A percentile compares a stretch with the other conserved stretches of the same genome.
These are phyloP conservation scores for Orchesella cincta DNA, from an alignment of 1,140 invertebrate genomes.

Conservation along the genomic window DNA sequence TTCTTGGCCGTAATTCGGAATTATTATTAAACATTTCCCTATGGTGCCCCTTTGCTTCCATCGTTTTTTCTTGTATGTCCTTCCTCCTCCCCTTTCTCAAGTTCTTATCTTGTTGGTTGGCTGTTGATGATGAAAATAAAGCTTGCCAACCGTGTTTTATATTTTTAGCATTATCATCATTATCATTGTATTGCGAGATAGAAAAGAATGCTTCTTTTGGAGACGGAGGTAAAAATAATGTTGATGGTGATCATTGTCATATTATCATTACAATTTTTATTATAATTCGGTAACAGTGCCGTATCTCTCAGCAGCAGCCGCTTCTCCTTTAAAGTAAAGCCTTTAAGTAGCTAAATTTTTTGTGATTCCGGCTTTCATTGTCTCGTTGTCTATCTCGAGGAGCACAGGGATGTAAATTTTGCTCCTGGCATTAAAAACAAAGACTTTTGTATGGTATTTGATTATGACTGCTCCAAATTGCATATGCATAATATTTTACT, in stretches of 20 bases:
- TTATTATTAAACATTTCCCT: not conserved
- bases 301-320: not conserved
- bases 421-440: too few relatives aligned
- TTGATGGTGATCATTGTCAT: slow-evolving; percentile 1
- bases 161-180: not conserved
- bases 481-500: too few relatives aligned
- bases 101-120: not conserved
- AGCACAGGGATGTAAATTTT: slow-evolving; percentile 1
- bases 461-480: too few relatives aligned
- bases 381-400: not conserved
- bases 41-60: not conserved
- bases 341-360: not conserved
- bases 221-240: not conserved
- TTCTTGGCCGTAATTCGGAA: not conserved
- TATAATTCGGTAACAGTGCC: slow-evolving; percentile 14
- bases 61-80: not conserved
- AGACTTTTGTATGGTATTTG: too few relatives aligned
- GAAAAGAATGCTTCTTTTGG: not conserved
- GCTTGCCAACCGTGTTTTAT: not conserved
- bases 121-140: not conserved
- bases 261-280: slow-evolving; percentile 18
- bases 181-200: not conserved
- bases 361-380: not conserved
- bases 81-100: not conserved
- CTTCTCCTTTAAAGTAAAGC: too few relatives aligned